Percentiles rank a stretch among this genome's conserved stretches.
Evolutionary conservation across 2,888 invertebrate species (phyloP).

Genomic region (Tenthredo distinguenda): DNA sequence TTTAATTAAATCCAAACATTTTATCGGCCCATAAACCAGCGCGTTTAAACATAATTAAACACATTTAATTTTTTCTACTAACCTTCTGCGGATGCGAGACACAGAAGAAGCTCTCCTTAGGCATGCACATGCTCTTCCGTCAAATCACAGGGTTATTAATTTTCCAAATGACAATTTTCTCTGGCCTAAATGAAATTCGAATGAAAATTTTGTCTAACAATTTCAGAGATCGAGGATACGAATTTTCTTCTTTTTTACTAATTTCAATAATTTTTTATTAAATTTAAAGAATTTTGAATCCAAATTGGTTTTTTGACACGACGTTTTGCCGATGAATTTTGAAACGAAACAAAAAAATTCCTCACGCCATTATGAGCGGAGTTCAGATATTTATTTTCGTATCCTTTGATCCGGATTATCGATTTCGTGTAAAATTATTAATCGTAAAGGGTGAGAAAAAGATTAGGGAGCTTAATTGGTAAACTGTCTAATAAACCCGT

Average conservation of each 20-base stretch:
- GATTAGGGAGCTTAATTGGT: background rate
- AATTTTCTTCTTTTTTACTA: background rate
- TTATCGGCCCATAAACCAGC: background rate
- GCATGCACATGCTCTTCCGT: conserved; percentile 12
- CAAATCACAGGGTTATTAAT: background rate
- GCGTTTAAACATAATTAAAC: background rate
- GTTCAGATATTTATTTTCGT: background rate
- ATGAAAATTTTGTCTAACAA: background rate
- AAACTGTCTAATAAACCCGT: background rate
- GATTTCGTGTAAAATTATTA: background rate
- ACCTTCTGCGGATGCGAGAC: conserved; percentile 44
- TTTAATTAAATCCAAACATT: conserved; percentile 30
- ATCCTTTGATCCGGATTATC: background rate
- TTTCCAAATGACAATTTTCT: background rate
- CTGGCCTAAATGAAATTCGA: background rate
- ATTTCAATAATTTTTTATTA: background rate
- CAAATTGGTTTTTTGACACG: background rate
- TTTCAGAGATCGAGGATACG: background rate
- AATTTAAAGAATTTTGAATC: conserved; percentile 6
- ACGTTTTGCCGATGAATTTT: background rate
- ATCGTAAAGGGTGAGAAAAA: background rate
- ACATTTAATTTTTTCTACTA: background rate
- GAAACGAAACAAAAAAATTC: background rate
- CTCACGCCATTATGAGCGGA: background rate
- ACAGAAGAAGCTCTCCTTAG: conserved; percentile 35